phyloP scores from a whole-genome alignment of 1,140 invertebrate genomes.

The Ostrea denselamellosa region DNA sequence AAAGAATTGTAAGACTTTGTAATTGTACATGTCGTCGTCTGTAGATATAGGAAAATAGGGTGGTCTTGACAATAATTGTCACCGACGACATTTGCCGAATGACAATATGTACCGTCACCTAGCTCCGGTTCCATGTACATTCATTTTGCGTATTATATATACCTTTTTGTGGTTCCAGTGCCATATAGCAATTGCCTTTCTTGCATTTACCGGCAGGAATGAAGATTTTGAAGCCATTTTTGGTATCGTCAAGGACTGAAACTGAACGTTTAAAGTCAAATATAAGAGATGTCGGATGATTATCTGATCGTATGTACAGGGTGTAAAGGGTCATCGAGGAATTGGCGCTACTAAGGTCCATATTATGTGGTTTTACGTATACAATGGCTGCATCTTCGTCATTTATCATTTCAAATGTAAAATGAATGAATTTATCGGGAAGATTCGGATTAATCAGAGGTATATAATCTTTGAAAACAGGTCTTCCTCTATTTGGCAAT shows the following conservation, averaged over 20 bases:
- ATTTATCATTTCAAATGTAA: background rate
- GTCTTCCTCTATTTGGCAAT: background rate
- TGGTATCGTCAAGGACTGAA: background rate
- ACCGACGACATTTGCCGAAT: background rate
- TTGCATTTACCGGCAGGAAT: background rate
- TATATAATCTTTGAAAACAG: background rate
- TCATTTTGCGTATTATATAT: background rate
- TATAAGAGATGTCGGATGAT: background rate
- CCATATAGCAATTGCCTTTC: conserved; percentile 13
- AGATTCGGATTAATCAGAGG: background rate
- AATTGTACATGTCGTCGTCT: too few relatives aligned
- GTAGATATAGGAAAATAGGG: too few relatives aligned
- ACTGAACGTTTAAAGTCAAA: background rate
- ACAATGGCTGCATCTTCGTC: background rate
- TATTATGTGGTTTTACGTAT: background rate
- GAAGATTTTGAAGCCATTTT: conserved; percentile 22
- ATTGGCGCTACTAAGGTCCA: background rate
- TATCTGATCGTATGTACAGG: background rate
- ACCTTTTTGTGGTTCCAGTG: background rate
- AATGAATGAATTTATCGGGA: background rate
- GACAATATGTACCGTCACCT: background rate
- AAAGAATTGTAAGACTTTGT: too few relatives aligned
- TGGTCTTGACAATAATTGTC: background rate
- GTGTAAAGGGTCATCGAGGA: background rate
- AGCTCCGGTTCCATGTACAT: background rate